Conservation (phyloP, 2,113 vertebrate genomes). For the Zapornia atra region DNA sequence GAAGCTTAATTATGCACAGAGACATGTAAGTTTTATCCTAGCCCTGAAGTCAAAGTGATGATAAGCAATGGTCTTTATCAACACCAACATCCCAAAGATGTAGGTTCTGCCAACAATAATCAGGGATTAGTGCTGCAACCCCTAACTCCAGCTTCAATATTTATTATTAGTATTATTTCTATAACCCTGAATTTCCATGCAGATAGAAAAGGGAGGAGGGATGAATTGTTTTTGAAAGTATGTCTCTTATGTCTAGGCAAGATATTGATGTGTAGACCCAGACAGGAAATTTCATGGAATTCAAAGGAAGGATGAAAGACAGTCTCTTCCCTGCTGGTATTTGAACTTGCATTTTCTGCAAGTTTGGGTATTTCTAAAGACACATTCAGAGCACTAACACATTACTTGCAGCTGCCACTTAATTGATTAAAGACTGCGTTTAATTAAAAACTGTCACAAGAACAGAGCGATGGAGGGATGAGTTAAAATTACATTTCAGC, state of each 20-base stretch:
- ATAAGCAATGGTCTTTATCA: not conserved
- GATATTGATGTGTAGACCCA: slow-evolving; percentile 17
- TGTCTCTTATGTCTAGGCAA: slow-evolving; percentile 16
- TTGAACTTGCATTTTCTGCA: slow-evolving; percentile 47
- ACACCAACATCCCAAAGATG: not conserved
- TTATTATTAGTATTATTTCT: slow-evolving; percentile 22
- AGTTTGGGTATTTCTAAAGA: slow-evolving; percentile 18
- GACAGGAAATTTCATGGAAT: slow-evolving; percentile 45
- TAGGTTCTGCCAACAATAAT: not conserved
- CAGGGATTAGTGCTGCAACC: not conserved
- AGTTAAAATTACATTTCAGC: slow-evolving; percentile 37
- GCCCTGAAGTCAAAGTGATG: not conserved
- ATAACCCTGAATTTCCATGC: not conserved
- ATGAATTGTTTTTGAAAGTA: slow-evolving; percentile 2
- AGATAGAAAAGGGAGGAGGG: not conserved
- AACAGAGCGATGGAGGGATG: not conserved
- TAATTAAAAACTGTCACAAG: slow-evolving; percentile 54
- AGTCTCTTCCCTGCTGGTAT: slow-evolving; percentile 42
- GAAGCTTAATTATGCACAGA: not conserved
- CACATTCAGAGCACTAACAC: slow-evolving; percentile 2
- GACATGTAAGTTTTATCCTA: not conserved
- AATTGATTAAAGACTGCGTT: slow-evolving; percentile 57
- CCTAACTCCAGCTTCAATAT: not conserved
- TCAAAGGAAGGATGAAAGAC: slow-evolving; percentile 48
- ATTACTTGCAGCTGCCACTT: slow-evolving; percentile 29